Evolutionary conservation across 1,140 invertebrate species (phyloP).

Genomic region (Harlomillsia oculata): DNA sequence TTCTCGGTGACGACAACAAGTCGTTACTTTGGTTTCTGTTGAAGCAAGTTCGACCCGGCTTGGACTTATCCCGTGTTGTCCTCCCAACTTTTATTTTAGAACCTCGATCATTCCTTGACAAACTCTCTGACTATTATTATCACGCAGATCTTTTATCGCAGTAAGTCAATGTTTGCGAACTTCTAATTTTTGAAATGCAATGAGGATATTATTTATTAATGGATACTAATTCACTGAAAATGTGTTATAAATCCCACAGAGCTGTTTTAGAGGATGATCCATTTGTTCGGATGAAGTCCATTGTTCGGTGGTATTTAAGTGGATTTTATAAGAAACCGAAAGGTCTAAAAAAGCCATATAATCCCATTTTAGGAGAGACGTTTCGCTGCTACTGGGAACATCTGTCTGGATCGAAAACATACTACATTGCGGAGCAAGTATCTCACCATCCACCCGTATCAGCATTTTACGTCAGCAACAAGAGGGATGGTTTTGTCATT

Average conservation of each 20-base stretch:
- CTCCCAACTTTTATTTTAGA: slow-evolving; percentile 82
- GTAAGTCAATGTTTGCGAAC: too few species aligned
- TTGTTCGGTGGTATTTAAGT: slow-evolving; percentile 80
- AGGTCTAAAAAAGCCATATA: slow-evolving; percentile 91
- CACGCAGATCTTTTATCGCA: slow-evolving; percentile 79
- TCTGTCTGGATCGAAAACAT: slow-evolving; percentile 71
- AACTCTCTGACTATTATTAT: slow-evolving; percentile 86
- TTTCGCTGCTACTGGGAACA: slow-evolving; percentile 87
- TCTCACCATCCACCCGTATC: slow-evolving; percentile 93
- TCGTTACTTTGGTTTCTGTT: slow-evolving; percentile 85
- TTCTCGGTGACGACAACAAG: slow-evolving; percentile 88
- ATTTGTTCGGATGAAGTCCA: slow-evolving; percentile 76
- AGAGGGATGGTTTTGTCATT: slow-evolving; percentile 85
- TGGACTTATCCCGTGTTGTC: slow-evolving; percentile 93
- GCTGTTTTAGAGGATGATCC: slow-evolving; percentile 77
- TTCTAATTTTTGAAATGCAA: too few species aligned
- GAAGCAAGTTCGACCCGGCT: slow-evolving; percentile 88
- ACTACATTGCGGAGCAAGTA: slow-evolving; percentile 86
- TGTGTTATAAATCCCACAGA: slow-evolving; percentile 44
- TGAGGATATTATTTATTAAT: too few species aligned
- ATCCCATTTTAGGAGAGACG: slow-evolving; percentile 83
- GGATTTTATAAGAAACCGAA: slow-evolving; percentile 81
- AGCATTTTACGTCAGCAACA: slow-evolving; percentile 87
- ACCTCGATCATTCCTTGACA: slow-evolving; percentile 85
- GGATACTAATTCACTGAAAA: not conserved